Evolutionary conservation across 2,888 invertebrate species (phyloP), one percentile per base, ranked within the genome.

Genomic region (Coremacera marginata): DNA sequence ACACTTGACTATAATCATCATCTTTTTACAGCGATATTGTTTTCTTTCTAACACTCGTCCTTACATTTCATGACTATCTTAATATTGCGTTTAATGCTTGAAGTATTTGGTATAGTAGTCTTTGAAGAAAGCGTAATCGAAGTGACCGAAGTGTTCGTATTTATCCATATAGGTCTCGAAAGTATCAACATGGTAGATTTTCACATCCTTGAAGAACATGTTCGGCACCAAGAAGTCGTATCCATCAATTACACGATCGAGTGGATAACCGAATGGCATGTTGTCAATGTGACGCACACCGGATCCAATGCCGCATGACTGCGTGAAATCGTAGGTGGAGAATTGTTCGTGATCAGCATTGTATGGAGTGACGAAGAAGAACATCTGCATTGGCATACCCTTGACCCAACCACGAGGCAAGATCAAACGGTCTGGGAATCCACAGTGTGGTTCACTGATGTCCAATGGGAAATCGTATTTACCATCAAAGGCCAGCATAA

Each of bases 181-280:
- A 52, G 82, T 82, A 4, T 83, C 78, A 9, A 75, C 70, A 89
- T 94, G 93, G 90, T 91, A 94, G 84, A 94, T 91, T 81, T 90
- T 90, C 5, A 93, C 91, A 82, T 94, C 93, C 82, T 93, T 90
- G 86, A 93, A 92, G 87, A 90, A 92, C 90, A 92, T 92, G 90
- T 95, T 95, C 57, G 93, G 92, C 22, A 93, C 92, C 81, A 90
- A 91, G 91, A 90, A 94, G 77, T 90, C 90, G 67, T 89, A 87
- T 70, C 92, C 90, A 90, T 89, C 88, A 83, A 93, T 91, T n/a
- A 90, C 90, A 82, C 93, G 92, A 86, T 95, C 94, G 85, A 95
- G 91, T 80, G 95, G 95, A 91, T 92, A 95, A 74, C 94, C 94
- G 84, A 93, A 90, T 65, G 94, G 91, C 86, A 91, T 91, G 81